Evolutionary conservation across 1,140 invertebrate genomes (phyloP).

Genomic region (Orchestia grillus): DNA sequence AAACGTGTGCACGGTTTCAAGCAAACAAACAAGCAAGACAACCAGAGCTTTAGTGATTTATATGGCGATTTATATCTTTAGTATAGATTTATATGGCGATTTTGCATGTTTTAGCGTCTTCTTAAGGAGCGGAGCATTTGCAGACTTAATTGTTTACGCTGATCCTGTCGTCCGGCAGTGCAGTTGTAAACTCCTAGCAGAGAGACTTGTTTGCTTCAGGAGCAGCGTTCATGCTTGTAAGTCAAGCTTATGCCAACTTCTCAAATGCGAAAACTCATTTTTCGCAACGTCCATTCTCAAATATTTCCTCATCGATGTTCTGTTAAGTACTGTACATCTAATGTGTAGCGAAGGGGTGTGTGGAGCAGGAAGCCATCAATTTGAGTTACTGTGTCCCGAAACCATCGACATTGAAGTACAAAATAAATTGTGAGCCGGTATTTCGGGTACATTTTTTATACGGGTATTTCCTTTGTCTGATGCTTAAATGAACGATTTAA

Average conservation of each 20-base stretch:
- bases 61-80: no score
- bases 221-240: neutral
- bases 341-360: neutral
- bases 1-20: no score
- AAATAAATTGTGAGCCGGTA: neutral
- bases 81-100: no score
- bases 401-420: neutral
- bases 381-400: neutral
- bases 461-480: neutral
- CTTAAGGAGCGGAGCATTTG: neutral
- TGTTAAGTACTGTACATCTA: neutral
- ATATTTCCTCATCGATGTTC: neutral
- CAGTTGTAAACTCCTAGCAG: neutral
- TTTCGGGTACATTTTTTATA: no score
- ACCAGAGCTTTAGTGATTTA: no score
- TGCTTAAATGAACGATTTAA: neutral
- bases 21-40: no score
- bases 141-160: neutral
- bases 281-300: neutral
- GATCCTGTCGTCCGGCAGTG: neutral
- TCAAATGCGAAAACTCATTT: neutral
- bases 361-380: neutral
- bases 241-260: neutral
- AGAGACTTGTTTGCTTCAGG: neutral
- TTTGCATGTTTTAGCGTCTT: no score